Conservation (phyloP, 53 echinoderm and acorn worm genomes). For the Crossaster papposus region DNA sequence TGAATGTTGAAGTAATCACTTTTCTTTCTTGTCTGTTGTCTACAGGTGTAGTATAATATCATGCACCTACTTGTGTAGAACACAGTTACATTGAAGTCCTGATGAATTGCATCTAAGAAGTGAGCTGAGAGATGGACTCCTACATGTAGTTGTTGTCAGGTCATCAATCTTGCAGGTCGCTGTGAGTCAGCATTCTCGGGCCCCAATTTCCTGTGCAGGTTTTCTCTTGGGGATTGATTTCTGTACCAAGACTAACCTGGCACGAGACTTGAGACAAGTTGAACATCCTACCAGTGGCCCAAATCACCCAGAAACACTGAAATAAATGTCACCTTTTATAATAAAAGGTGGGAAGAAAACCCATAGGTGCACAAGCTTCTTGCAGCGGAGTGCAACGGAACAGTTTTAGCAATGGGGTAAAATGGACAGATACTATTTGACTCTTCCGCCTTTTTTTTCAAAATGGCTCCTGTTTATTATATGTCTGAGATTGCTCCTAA, state of each 20-base stretch:
- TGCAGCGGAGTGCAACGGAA: not conserved
- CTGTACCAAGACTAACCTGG: constrained; percentile 53
- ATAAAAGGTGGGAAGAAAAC: too few species aligned
- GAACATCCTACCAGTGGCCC: not conserved
- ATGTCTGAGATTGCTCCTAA: not conserved
- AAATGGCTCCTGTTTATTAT: constrained; percentile 40
- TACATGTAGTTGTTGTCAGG: not conserved
- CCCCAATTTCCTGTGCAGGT: constrained; percentile 36
- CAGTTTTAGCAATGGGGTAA: constrained; percentile 6
- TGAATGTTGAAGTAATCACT: not conserved
- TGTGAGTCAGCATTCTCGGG: constrained; percentile 52
- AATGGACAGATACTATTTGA: not conserved
- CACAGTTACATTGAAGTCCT: too few species aligned
- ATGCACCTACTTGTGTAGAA: not conserved
- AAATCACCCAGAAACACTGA: not conserved
- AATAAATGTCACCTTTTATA: not conserved
- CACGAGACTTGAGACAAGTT: constrained; percentile 38
- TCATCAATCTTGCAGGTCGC: constrained; percentile 16
- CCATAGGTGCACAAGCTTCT: not conserved
- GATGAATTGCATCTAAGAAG: not conserved
- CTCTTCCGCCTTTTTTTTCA: not conserved
- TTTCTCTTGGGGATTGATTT: not conserved
- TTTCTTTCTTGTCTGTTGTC: not conserved
- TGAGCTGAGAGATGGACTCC: not conserved
- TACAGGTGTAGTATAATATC: not conserved